A percentile compares a stretch with the other conserved stretches of the same genome.
Evolutionary conservation across 2,113 vertebrate genomes (phyloP).

Genomic region (Neodon shergylaensis): DNA sequence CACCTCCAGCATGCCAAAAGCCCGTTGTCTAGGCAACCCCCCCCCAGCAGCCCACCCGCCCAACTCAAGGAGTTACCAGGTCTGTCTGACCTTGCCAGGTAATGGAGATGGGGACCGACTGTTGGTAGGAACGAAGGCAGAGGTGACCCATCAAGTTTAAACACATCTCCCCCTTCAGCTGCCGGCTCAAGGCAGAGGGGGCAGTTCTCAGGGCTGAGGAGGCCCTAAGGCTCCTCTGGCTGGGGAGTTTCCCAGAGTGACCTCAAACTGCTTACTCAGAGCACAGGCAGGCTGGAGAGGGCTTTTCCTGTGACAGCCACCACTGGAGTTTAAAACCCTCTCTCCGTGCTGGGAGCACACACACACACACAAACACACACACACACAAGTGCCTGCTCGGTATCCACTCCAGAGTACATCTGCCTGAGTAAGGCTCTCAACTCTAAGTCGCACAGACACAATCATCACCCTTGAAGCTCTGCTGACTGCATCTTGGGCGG

Average conservation of each 20-base stretch:
- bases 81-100: constrained; percentile 86
- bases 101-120: constrained; percentile 80
- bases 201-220: constrained; percentile 34
- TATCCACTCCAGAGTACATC: constrained; percentile 33
- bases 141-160: constrained; percentile 85
- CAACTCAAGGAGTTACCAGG: constrained; percentile 47
- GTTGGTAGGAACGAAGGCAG: constrained; percentile 83
- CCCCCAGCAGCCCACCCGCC: constrained; percentile 48
- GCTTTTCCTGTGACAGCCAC: constrained; percentile 67
- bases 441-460: neutral
- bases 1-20: neutral
- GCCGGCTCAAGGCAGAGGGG: constrained; percentile 68
- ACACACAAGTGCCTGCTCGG: neutral
- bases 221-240: constrained; percentile 64
- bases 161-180: constrained; percentile 82
- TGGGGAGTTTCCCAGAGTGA: constrained; percentile 71
- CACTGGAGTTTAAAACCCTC: constrained; percentile 71
- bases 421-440: constrained; percentile 19
- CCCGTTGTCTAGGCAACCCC: neutral
- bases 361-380: constrained; percentile 56
- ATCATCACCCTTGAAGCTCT: neutral
- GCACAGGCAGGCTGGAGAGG: constrained; percentile 65
- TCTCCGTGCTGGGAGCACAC: constrained; percentile 58
- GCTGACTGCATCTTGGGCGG: neutral
- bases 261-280: constrained; percentile 82